Evolutionary conservation across 2,113 vertebrate species (phyloP).

Genomic region (Dendrocopos noguchii): DNA sequence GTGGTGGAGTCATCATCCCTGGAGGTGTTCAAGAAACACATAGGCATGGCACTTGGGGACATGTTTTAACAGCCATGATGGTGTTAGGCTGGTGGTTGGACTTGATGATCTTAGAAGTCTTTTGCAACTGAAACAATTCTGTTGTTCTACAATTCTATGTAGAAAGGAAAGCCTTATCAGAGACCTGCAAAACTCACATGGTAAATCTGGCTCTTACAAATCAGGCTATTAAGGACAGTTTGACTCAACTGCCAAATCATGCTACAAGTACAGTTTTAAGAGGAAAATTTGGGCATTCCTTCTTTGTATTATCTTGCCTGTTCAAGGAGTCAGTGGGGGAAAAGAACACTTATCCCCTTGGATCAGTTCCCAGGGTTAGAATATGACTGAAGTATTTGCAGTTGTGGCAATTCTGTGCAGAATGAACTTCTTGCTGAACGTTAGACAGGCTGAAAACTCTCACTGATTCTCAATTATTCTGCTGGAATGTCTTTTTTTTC

Average conservation of each 20-base stretch:
- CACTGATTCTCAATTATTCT: background rate
- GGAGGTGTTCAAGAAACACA: no score
- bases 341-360: background rate
- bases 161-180: background rate
- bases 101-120: no score
- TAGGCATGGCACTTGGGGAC: no score
- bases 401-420: background rate
- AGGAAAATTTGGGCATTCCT: background rate
- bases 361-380: background rate
- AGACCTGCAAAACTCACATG: background rate
- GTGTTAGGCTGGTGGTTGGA: no score
- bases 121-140: no score
- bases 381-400: background rate
- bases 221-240: background rate
- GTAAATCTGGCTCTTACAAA: background rate
- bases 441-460: background rate
- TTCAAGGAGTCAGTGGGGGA: background rate
- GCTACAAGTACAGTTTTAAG: background rate
- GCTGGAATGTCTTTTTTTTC: background rate
- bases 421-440: background rate
- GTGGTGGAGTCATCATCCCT: no score
- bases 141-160: no score
- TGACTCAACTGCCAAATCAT: background rate
- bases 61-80: no score
- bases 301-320: background rate